Percentiles rank a stretch among this genome's conserved stretches.
These are phyloP conservation scores for Phainopepla nitens DNA, from an alignment of 2,113 vertebrate genomes.

Conservation along the genomic window DNA sequence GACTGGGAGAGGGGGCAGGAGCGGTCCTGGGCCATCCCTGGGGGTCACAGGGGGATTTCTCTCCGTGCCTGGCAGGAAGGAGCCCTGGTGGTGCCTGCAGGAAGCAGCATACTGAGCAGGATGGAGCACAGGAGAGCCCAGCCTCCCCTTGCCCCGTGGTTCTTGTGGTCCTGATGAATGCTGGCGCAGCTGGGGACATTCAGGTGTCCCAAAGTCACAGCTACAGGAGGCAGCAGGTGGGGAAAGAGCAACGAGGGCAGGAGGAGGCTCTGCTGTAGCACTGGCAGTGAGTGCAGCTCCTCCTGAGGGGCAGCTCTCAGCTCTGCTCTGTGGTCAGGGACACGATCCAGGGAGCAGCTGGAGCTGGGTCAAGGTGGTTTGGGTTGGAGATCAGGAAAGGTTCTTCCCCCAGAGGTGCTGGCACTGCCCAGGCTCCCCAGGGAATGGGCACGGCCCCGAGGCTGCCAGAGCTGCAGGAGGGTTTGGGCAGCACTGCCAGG, in stretches of 20 bases:
- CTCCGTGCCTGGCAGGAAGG: background rate
- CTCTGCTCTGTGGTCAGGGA: background rate
- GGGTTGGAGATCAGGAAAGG: background rate
- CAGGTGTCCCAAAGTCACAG: background rate
- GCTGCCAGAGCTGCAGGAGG: background rate
- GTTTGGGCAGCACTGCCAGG: background rate
- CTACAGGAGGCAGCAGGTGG: background rate
- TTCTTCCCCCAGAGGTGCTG: background rate
- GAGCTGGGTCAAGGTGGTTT: background rate
- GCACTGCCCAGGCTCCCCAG: background rate
- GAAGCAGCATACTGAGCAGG: accelerated
- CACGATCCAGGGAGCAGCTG: accelerated
- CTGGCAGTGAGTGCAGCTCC: background rate
- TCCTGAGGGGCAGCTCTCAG: background rate
- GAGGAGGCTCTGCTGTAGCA: background rate
- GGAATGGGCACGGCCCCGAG: accelerated
- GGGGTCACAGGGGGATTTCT: background rate
- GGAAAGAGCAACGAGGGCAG: background rate
- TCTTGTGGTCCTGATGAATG: accelerated
- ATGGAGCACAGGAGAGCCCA: background rate
- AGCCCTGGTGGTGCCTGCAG: background rate
- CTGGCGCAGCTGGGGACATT: accelerated
- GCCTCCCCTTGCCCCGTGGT: accelerated
- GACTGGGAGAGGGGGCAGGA: background rate
- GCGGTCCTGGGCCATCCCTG: background rate